phyloP scores from a whole-genome alignment of 2,797 vertebrate genomes.

The Chelidonichthys spinosus region DNA sequence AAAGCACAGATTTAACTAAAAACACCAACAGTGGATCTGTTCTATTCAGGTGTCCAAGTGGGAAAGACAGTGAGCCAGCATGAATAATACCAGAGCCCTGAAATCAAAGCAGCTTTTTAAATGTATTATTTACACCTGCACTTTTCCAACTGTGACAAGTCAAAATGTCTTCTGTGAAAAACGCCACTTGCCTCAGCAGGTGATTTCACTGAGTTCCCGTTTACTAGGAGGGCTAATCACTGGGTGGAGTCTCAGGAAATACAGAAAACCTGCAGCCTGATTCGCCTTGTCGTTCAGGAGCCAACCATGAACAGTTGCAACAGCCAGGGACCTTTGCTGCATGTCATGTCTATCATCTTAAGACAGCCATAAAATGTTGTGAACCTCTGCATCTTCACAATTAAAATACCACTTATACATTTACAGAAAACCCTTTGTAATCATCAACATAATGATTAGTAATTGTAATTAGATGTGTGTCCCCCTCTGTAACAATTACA shows the following conservation, averaged over 20 bases:
- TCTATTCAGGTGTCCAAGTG: neutral
- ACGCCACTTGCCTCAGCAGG: neutral
- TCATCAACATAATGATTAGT: neutral
- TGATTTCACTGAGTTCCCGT: conserved; percentile 2
- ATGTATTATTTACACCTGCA: neutral
- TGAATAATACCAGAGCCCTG: neutral
- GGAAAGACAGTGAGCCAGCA: neutral
- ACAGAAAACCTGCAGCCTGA: neutral
- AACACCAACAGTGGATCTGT: neutral
- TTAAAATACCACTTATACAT: neutral
- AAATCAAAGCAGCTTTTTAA: neutral
- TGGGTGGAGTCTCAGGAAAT: neutral
- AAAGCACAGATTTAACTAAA: neutral
- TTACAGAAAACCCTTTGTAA: neutral
- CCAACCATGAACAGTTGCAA: neutral
- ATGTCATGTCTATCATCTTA: neutral
- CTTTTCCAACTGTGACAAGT: neutral
- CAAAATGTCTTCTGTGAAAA: neutral
- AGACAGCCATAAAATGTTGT: neutral
- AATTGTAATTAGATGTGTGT: neutral
- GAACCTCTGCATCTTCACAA: neutral
- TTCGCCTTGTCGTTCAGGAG: neutral
- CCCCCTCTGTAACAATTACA: neutral
- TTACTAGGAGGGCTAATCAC: neutral
- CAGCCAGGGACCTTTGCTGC: neutral